phyloP scores from a whole-genome alignment of 1,140 invertebrate genomes.

The Pseudobourletiella spinata region DNA sequence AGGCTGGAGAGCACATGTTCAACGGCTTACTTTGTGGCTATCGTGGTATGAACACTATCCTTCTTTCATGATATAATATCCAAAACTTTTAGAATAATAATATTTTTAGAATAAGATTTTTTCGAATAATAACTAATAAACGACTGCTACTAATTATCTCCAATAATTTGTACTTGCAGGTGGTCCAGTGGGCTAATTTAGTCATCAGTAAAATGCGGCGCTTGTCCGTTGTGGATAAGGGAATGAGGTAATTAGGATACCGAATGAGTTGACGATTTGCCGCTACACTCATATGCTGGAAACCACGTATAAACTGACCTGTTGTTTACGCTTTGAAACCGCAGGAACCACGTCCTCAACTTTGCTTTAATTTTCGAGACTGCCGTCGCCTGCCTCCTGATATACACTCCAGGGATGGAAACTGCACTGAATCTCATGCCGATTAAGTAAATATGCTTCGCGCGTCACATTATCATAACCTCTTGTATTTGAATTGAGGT shows the following conservation, averaged over 20 bases:
- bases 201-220: constrained; percentile 58
- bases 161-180: constrained; percentile 42
- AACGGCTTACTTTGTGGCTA: constrained; percentile 52
- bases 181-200: constrained; percentile 61
- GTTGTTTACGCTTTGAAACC: no score
- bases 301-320: not conserved
- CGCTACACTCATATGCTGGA: constrained; percentile 50
- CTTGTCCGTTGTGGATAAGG: constrained; percentile 47
- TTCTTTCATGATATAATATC: not conserved
- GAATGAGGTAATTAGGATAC: constrained; percentile 38
- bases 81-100: not conserved
- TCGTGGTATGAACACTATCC: not conserved
- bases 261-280: constrained; percentile 62
- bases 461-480: not conserved
- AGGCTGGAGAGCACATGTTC: constrained; percentile 56
- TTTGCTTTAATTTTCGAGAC: constrained; percentile 64
- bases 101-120: not conserved
- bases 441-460: constrained; percentile 33
- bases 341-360: no score
- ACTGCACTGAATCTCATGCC: constrained; percentile 47
- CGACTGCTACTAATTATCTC: not conserved
- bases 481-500: not conserved
- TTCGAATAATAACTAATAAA: not conserved
- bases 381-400: constrained; percentile 54
- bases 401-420: constrained; percentile 44